Conservation (phyloP, 1,140 invertebrate species). For the Mamestra configurata region DNA sequence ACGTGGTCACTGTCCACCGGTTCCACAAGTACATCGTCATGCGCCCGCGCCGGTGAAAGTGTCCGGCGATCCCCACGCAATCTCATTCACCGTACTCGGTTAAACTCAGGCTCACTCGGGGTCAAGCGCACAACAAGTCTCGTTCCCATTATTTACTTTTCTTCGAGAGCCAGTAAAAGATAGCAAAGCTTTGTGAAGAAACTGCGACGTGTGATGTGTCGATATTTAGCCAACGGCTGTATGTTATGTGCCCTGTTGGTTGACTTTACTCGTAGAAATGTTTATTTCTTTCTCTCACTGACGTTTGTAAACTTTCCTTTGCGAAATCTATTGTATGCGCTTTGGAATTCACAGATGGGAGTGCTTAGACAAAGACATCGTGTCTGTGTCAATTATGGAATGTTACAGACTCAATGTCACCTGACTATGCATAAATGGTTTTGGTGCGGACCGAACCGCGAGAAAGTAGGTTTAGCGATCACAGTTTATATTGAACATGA, state of each 20-base stretch:
- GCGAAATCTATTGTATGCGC: conserved; percentile 3
- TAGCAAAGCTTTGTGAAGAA: conserved; percentile 37
- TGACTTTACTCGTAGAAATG: conserved; percentile 5
- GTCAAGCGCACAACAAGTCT: conserved; percentile 78
- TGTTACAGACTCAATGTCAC: not conserved
- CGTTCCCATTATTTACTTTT: conserved; percentile 76
- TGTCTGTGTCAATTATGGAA: not conserved
- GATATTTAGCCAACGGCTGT: conserved; percentile 12
- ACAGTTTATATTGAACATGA: not conserved
- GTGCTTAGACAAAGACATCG: not conserved
- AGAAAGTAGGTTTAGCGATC: conserved; percentile 15
- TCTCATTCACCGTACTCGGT: conserved; percentile 60
- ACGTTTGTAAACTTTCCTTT: not conserved
- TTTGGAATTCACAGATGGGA: conserved; percentile 7
- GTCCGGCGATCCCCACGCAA: conserved; percentile 60
- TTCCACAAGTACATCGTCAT: conserved; percentile 28
- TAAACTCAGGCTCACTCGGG: conserved; percentile 55
- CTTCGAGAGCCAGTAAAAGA: conserved; percentile 78
- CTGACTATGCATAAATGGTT: not conserved
- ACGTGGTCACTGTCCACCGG: conserved; percentile 57
- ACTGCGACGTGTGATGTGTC: conserved; percentile 30
- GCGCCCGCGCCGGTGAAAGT: conserved; percentile 69
- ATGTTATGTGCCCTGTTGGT: not conserved
- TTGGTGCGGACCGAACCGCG: not conserved
- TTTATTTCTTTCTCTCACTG: not conserved